A percentile compares a stretch with the other conserved stretches of the same genome.
phyloP scores from a whole-genome alignment of 1,140 invertebrate species.

The Trichonephila clavata region DNA sequence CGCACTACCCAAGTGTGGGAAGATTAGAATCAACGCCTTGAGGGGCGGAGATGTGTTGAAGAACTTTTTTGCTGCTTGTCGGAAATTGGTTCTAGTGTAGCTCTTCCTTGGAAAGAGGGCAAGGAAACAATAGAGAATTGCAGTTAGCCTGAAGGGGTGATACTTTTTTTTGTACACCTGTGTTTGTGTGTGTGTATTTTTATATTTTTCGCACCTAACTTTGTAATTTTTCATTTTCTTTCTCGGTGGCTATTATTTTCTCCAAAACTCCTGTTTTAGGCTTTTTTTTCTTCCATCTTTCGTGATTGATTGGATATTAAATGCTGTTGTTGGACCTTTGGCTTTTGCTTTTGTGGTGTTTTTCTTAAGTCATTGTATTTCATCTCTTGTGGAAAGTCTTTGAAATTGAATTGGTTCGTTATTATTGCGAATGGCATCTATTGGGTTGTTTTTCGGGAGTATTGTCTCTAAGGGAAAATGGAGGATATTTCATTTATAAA shows the following conservation, averaged over 20 bases:
- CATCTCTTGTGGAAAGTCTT: neutral
- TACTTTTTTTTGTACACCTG: neutral
- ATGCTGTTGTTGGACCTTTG: neutral
- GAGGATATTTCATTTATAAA: too few species aligned
- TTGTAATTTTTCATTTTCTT: conserved; percentile 25
- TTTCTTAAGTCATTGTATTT: neutral
- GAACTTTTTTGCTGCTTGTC: neutral
- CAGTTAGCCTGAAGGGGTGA: neutral
- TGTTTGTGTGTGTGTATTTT: too few species aligned
- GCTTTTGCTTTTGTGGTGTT: neutral
- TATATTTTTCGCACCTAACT: neutral
- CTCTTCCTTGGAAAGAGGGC: neutral
- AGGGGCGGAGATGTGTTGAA: neutral
- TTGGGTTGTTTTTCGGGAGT: too few species aligned
- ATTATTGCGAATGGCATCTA: too few species aligned
- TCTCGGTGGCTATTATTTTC: neutral
- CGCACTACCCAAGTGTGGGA: neutral
- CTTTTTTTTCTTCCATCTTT: neutral
- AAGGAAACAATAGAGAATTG: neutral
- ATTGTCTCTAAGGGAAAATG: too few species aligned
- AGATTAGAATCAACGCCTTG: neutral
- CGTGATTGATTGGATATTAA: neutral
- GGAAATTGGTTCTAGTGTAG: conserved; percentile 15
- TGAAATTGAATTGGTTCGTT: neutral
- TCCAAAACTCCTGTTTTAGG: too few species aligned